Evolutionary conservation across 2,113 vertebrate species (phyloP).

Genomic region (Oplegnathus fasciatus): DNA sequence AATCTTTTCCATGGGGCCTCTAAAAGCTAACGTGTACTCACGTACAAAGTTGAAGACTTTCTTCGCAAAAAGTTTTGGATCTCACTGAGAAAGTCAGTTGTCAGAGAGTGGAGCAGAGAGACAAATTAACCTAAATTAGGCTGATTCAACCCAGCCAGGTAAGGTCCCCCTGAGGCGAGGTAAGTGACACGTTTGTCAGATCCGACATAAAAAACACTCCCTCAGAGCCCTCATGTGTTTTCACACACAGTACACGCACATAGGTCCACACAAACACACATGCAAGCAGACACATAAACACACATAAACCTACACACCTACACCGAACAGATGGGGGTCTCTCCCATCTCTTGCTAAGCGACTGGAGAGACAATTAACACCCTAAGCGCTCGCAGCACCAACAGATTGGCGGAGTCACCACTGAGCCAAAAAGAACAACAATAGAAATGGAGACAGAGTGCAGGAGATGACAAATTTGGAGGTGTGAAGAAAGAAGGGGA

Average conservation of each 20-base stretch:
- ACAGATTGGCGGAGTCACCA: constrained; percentile 72
- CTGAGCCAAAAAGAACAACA: constrained; percentile 66
- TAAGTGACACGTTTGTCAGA: constrained; percentile 57
- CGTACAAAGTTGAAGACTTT: background rate
- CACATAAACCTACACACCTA: constrained; percentile 50
- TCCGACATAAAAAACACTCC: constrained; percentile 42
- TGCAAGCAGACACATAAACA: constrained; percentile 35
- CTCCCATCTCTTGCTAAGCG: constrained; percentile 57
- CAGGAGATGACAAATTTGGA: constrained; percentile 63
- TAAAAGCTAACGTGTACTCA: background rate
- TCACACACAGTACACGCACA: constrained; percentile 35
- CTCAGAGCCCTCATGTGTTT: constrained; percentile 37
- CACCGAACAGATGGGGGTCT: constrained; percentile 68
- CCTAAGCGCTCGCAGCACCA: constrained; percentile 57
- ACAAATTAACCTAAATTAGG: constrained; percentile 44
- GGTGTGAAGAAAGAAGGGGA: constrained; percentile 46
- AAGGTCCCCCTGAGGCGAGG: constrained; percentile 14
- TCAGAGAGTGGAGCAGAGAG: constrained; percentile 25
- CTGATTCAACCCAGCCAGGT: constrained; percentile 39
- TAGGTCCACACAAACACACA: constrained; percentile 28
- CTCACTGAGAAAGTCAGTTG: constrained; percentile 14
- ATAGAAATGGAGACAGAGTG: constrained; percentile 55
- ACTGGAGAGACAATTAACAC: constrained; percentile 75
- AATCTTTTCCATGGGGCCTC: background rate
- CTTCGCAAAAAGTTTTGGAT: constrained; percentile 21